Evolutionary conservation across 2,797 vertebrate species (phyloP).

Genomic region (Gallirallus australis): DNA sequence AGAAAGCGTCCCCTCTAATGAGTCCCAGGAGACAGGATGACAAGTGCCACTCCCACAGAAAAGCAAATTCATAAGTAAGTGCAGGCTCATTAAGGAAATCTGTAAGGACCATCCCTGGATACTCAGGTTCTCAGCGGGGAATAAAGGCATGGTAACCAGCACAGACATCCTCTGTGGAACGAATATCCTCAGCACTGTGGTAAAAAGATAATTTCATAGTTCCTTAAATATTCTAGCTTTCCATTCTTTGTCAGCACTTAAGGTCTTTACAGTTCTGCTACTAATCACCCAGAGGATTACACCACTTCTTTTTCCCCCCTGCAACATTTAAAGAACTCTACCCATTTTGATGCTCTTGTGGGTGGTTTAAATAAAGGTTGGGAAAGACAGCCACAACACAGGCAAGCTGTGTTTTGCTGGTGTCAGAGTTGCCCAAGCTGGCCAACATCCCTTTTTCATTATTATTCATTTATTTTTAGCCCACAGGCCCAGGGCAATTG

Average conservation of each 20-base stretch:
- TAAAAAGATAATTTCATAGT: not conserved
- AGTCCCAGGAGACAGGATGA: not conserved
- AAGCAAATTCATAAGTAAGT: conserved; percentile 31
- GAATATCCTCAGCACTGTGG: not conserved
- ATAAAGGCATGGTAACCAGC: conserved; percentile 23
- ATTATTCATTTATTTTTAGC: not conserved
- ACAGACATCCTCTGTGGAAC: not conserved
- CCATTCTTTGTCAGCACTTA: not conserved
- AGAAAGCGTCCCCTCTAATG: conserved; percentile 11
- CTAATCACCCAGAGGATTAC: not conserved
- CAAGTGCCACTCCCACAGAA: not conserved
- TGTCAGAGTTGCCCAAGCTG: not conserved
- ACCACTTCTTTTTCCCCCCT: not conserved
- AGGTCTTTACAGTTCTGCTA: not conserved
- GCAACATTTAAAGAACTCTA: not conserved
- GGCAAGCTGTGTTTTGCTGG: not conserved
- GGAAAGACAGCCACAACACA: not conserved
- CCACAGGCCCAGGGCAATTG: not conserved
- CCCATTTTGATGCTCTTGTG: not conserved
- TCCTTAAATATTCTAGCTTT: conserved; percentile 7
- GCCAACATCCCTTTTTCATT: not conserved
- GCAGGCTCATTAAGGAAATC: conserved; percentile 56
- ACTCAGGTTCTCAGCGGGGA: conserved; percentile 10
- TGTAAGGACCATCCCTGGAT: not conserved
- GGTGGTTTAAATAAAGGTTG: not conserved